Base-by-base conservation (phyloP, 30 jellyfish, hydroid and myxozoan genomes). In the Clytia hemisphaerica region DNA sequence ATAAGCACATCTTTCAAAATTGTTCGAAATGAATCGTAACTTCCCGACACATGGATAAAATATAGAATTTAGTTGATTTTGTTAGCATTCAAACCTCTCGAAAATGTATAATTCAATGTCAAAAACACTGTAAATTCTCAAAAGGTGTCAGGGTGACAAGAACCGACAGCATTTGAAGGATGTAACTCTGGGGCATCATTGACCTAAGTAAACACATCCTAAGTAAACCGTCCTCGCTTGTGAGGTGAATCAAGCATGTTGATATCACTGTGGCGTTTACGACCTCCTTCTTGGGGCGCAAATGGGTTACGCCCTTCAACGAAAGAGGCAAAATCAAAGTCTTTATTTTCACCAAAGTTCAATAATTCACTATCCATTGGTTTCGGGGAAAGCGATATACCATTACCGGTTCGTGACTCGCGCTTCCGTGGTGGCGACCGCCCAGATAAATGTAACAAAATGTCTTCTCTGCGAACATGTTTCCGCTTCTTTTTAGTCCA, bases 361-460 rank as follows among this genome's bases (percentile, higher is more conserved):
- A 57, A 5, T 16, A 27, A 19, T 24, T 65, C 63, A 0, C 67
- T 36, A 25, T 16, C n/a, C n/a, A n/a, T n/a, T n/a, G n/a, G n/a
- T n/a, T n/a, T 30, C 21, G 78, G 78, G 1, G 78, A 65, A 67
- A 65, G 37, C 18, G 78, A 26, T 5, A 48, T 29, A 9, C 26
- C 61, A 19, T 65, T 45, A 4, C 44, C 78, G 1, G 76, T 65
- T 57, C 84, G 67, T 28, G 86, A 18, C 61, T 88, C 97, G 16
- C 92, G 84, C 62, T 94, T 72, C 27, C 94, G 73, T 50, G 97
- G 97, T 27, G 97, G 91, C 18, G 94, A 80, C 51, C 94, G 46
- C 12, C 97, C 97, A 60, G 93, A 76, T 57, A 88, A 78, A 68
- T 71, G 71, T 49, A 88, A 88, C 27, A 88, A 49, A 58, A 88